Conservation (phyloP, 1,140 invertebrate species). For the roundworm (Caenorhabditis elegans) region DNA sequence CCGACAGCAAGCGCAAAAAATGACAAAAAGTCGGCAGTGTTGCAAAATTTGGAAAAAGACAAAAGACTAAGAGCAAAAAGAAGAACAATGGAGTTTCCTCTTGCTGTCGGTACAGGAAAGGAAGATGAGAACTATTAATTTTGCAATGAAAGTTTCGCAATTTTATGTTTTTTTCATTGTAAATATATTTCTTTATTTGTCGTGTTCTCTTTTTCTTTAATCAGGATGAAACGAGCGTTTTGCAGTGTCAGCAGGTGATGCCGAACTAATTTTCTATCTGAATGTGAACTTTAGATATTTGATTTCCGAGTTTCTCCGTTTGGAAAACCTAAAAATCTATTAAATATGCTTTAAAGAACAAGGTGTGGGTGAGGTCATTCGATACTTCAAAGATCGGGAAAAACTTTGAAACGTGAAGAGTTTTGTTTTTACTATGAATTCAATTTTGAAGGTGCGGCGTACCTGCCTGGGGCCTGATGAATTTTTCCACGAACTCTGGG, state of each 20-base stretch:
- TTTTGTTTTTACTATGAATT: too few relatives aligned
- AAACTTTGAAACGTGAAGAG: too few relatives aligned
- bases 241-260: too few relatives aligned
- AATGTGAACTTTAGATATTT: not conserved
- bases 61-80: not conserved
- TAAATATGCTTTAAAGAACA: too few relatives aligned
- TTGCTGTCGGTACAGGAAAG: too few relatives aligned
- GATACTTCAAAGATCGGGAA: too few relatives aligned
- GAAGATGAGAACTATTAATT: not conserved
- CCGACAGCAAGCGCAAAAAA: not conserved
- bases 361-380: not conserved
- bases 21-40: not conserved
- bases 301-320: not conserved
- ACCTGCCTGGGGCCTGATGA: too few relatives aligned
- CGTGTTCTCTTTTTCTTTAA: too few relatives aligned
- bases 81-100: not conserved
- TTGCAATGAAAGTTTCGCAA: not conserved
- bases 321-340: not conserved
- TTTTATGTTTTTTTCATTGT: too few relatives aligned
- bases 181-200: not conserved
- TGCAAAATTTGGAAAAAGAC: slow-evolving; percentile 8
- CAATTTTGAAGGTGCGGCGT: too few relatives aligned
- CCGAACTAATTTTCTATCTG: not conserved
- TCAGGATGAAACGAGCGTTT: too few relatives aligned
- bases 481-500: too few relatives aligned